Base-by-base conservation (phyloP, 2,113 vertebrate species). In the Telmatochromis brichardi region DNA sequence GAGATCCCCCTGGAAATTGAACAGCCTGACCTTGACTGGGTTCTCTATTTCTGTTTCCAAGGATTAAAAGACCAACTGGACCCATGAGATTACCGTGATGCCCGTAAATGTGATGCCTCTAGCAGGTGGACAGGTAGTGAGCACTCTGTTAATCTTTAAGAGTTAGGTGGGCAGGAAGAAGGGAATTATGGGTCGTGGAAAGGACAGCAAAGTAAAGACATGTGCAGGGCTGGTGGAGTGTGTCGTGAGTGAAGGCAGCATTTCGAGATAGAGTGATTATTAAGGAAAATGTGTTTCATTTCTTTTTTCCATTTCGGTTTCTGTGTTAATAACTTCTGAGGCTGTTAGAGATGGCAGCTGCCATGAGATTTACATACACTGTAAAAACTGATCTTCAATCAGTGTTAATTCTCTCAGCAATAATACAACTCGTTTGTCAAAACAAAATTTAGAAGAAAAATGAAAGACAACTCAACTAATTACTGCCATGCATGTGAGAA, bases 41-140 rank as follows among this genome's bases (percentile, higher is more conserved):
- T 81, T 86, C 84, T 85, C 57, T 28, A 40, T 63, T 92, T 93
- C 92, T 90, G 85, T 90, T 91, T 90, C 92, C 89, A 88, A 91
- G 90, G 93, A 95, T 94, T 93, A 93, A 86, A 93, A 94, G 93
- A 94, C 89, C 86, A 94, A 95, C 88, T 91, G 94, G 93, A 91
- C 92, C 91, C 89, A 35, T 85, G 92, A 91, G 89, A 95, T 95
- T 91, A 93, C 84, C 68, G 83, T 3, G 31, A 80, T 92, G 91
- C 88, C 93, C 42, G 86, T 95, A 94, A 94, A 94, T 57, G 83
- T 94, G 94, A 96, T 96, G 94, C 94, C 91, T 96, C 79, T 55
- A 95, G 94, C 96, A 96, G 96, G 96, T 96, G 96, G 90, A 93
- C 93, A 96, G 94, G 93, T 94, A 95, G 90, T 80, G 90, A 93